phyloP scores from a whole-genome alignment of 2,113 vertebrate genomes.

The Marcusenius ussheri region DNA sequence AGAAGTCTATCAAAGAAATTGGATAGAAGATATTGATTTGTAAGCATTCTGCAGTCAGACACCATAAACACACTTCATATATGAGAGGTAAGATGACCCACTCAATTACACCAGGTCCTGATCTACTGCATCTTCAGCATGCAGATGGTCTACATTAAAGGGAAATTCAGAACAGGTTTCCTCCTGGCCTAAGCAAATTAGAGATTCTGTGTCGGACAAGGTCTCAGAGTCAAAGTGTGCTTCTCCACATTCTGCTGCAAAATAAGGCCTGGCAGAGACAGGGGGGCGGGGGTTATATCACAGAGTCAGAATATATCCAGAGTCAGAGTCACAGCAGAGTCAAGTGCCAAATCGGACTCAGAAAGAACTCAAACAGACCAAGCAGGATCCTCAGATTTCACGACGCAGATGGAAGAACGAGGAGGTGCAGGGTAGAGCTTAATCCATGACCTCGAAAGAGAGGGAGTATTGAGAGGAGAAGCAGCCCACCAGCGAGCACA shows the following conservation, averaged over 20 bases:
- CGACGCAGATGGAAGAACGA: not conserved
- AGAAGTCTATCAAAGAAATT: not conserved
- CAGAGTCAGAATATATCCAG: not conserved
- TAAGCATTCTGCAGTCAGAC: not conserved
- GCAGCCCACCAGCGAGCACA: not conserved
- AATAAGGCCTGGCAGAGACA: not conserved
- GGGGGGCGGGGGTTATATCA: not conserved
- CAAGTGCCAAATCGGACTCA: not conserved
- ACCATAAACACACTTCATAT: not conserved
- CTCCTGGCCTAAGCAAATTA: constrained; percentile 20
- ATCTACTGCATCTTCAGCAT: not conserved
- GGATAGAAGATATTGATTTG: not conserved
- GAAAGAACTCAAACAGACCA: not conserved
- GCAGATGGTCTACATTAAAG: constrained; percentile 22
- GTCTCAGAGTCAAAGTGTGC: constrained; percentile 4
- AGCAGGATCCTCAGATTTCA: not conserved
- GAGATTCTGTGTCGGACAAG: constrained; percentile 24
- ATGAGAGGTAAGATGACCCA: not conserved
- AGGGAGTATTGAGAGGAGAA: not conserved
- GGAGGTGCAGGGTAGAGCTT: not conserved
- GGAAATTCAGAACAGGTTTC: constrained; percentile 18
- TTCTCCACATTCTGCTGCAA: not conserved
- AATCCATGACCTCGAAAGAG: not conserved
- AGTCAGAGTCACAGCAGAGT: not conserved
- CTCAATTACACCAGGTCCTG: not conserved